A percentile compares a stretch with the other conserved stretches of the same genome.
phyloP scores from a whole-genome alignment of 1,140 invertebrate species.

The Probaryconus sp. region DNA sequence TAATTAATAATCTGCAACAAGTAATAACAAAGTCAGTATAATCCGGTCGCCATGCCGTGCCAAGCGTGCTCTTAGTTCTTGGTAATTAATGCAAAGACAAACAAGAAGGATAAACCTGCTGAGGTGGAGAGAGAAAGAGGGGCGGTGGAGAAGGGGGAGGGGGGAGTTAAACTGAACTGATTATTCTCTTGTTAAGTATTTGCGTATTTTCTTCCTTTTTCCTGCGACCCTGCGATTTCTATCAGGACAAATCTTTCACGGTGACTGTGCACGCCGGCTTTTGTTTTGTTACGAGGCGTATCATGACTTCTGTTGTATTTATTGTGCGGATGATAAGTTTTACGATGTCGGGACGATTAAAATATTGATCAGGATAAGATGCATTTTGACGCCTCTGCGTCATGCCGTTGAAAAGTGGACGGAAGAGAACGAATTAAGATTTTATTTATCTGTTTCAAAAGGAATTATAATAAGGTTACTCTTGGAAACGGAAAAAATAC shows the following conservation, averaged over 20 bases:
- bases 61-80: conserved; percentile 77
- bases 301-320: conserved; percentile 42
- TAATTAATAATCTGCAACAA: conserved; percentile 79
- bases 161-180: too few species aligned
- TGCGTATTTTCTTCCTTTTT: conserved; percentile 54
- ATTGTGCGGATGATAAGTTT: conserved; percentile 52
- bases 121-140: too few species aligned
- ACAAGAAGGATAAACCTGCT: conserved; percentile 75
- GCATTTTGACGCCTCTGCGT: conserved; percentile 48
- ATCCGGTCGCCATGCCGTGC: conserved; percentile 72
- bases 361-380: conserved; percentile 44
- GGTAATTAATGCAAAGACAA: conserved; percentile 79
- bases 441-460: too few species aligned
- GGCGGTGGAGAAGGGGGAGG: too few species aligned
- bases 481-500: too few species aligned
- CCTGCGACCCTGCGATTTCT: conserved; percentile 25
- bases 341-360: conserved; percentile 32
- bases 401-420: conserved; percentile 14
- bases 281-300: conserved; percentile 47
- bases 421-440: conserved; percentile 13
- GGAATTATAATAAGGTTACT: too few species aligned
- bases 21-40: conserved; percentile 77
- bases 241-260: conserved; percentile 60
- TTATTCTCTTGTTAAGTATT: conserved; percentile 62
- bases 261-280: conserved; percentile 59